Evolutionary conservation across 2,113 vertebrate genomes (phyloP).

Genomic region (Macrotus californicus): DNA sequence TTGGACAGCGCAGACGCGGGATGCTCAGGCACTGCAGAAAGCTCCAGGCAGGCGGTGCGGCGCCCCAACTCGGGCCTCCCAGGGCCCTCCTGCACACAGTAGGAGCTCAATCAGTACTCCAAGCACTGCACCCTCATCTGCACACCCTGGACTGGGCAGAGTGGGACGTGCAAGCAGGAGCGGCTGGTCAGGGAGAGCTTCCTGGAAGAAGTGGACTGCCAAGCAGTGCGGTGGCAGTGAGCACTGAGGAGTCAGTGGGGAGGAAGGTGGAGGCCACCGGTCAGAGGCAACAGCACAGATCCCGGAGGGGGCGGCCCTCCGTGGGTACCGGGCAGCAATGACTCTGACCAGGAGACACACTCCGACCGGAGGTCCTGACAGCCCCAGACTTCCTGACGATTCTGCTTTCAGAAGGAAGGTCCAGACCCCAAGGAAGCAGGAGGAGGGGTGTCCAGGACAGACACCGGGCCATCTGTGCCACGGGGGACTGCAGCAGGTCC

Average conservation of each 20-base stretch:
- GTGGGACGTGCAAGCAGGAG: rapidly evolving
- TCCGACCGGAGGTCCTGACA: rapidly evolving
- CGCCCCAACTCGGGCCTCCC: rapidly evolving
- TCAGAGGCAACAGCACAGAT: background rate
- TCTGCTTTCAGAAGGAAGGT: rapidly evolving
- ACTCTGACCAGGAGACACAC: rapidly evolving
- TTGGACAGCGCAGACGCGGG: rapidly evolving
- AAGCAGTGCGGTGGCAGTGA: rapidly evolving
- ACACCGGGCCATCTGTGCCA: rapidly evolving
- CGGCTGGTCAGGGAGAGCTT: background rate
- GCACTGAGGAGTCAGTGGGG: rapidly evolving
- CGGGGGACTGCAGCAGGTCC: rapidly evolving
- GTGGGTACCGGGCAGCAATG: rapidly evolving
- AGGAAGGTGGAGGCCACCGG: rapidly evolving
- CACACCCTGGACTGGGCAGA: background rate
- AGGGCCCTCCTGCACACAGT: too few relatives aligned
- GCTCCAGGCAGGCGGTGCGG: rapidly evolving
- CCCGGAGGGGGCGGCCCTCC: rapidly evolving
- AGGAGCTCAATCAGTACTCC: rapidly evolving
- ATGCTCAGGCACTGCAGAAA: too few relatives aligned
- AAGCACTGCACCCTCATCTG: rapidly evolving
- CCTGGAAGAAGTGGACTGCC: background rate
- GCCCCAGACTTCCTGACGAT: rapidly evolving
- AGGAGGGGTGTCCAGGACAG: rapidly evolving
- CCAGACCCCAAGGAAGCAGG: background rate